Evolutionary conservation across 2,888 invertebrate genomes (phyloP).

Genomic region (Malthinus seriepunctatus): DNA sequence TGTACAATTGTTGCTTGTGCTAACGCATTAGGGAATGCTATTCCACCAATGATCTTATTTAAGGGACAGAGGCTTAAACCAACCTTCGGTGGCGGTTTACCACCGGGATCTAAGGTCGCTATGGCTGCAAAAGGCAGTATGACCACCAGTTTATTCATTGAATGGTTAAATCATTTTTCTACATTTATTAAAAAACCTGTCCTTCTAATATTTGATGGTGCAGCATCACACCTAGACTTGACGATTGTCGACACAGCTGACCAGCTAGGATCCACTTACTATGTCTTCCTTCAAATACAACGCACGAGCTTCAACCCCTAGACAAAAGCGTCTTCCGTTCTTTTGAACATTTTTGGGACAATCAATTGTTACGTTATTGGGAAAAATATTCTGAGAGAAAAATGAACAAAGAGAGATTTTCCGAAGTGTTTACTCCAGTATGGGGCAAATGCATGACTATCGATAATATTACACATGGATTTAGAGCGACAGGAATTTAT

Average conservation of each 20-base stretch:
- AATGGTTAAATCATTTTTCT: constrained; percentile 7
- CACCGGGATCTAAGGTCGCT: neutral
- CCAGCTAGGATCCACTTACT: constrained; percentile 33
- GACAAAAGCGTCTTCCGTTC: constrained; percentile 39
- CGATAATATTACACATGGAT: constrained; percentile 36
- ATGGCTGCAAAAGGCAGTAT: neutral
- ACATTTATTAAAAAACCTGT: constrained; percentile 31
- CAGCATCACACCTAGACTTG: neutral
- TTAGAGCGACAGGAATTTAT: constrained; percentile 36
- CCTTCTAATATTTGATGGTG: neutral
- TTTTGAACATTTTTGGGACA: constrained; percentile 43
- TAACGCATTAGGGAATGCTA: neutral
- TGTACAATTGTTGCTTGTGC: constrained; percentile 7
- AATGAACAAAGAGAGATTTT: constrained; percentile 42
- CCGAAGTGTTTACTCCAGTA: constrained; percentile 32
- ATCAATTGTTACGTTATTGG: constrained; percentile 43
- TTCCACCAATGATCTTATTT: constrained; percentile 10
- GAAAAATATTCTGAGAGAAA: constrained; percentile 32
- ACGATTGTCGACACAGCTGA: neutral
- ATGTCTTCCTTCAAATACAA: constrained; percentile 43
- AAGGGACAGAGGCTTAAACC: constrained; percentile 2
- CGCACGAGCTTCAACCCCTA: constrained; percentile 42
- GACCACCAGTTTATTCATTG: constrained; percentile 1
- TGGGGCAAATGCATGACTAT: constrained; percentile 37
- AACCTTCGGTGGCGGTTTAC: constrained; percentile 19